Evolutionary conservation across 2,797 vertebrate genomes (phyloP), one percentile per base, ranked within the genome.

Genomic region (Channa striata): DNA sequence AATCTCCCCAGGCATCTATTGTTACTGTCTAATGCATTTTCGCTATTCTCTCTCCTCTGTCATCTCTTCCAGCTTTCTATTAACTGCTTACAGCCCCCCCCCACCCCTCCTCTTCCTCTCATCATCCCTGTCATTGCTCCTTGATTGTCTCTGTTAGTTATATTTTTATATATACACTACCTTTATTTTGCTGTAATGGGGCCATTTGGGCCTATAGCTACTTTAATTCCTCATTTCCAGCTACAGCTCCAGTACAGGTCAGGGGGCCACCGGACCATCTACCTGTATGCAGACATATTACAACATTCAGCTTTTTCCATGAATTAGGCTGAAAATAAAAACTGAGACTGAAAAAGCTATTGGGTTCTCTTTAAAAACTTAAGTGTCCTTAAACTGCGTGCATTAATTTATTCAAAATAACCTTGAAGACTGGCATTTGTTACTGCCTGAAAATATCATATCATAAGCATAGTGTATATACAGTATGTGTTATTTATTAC

Each of bases 71-170:
- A 20, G 19, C 42, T 47, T 72, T 68, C 59, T 64, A 50, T 73
- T 80, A 85, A 75, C 30, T 71, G 57, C 72, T 71, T 37, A 20
- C 12, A 5, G 4, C 25, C 25, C 4, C 25, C 25, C 25, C 25
- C 25, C 25, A 30, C 25, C 25, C 25, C 25, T 30, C 25, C 1
- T 30, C 25, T 69, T 20, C 40, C 46, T 78, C 69, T 72, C 58
- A 54, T 61, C 50, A 40, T 68, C 5, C 40, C 60, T 68, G 65
- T 72, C 78, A 40, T 48, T 20, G 54, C 57, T 77, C 56, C 65
- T 81, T 87, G 73, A 82, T 82, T 71, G 54, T 57, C 42, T 33
- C 33, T 14, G 59, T 57, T 59, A 70, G 60, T 59, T 80, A 67
- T 80, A 69, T 68, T 62, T 79, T 74, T 82, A 70, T 81, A 80